A percentile compares a stretch with the other conserved stretches of the same genome.
Conservation (phyloP, 2,888 invertebrate species). For the Trachelus stipa region DNA sequence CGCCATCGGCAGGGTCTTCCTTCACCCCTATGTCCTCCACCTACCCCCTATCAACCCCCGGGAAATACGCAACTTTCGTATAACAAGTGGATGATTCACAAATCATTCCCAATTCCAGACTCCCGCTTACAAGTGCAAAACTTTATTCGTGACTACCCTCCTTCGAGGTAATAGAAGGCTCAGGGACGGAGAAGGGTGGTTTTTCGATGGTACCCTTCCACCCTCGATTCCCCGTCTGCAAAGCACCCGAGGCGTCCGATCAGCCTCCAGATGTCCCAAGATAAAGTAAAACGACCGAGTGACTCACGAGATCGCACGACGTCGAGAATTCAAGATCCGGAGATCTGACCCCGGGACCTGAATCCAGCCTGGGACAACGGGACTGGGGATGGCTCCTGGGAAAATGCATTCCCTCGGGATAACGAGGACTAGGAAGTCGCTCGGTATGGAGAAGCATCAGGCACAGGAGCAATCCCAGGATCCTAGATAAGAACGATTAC, state of each 20-base stretch:
- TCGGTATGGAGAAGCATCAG: background rate
- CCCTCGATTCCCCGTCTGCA: background rate
- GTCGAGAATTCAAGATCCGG: background rate
- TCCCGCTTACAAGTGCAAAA: constrained; percentile 23
- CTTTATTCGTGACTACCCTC: constrained; percentile 25
- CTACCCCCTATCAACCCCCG: constrained; percentile 24
- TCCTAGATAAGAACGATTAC: background rate
- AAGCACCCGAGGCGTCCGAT: background rate
- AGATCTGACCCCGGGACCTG: background rate
- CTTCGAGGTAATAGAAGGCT: background rate
- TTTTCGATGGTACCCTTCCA: background rate
- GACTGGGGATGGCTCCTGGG: background rate
- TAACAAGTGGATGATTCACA: constrained; percentile 64
- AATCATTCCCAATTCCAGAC: constrained; percentile 55
- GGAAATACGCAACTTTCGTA: constrained; percentile 55
- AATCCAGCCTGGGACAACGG: background rate
- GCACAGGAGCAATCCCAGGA: background rate
- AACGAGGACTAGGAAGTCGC: background rate
- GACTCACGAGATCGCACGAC: background rate
- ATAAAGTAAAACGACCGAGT: background rate
- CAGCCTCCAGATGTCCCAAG: background rate
- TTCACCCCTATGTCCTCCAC: constrained; percentile 11
- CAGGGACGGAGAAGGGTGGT: background rate
- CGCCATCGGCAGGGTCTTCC: background rate
- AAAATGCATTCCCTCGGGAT: background rate